These are phyloP conservation scores for Folsomia candida DNA, from an alignment of 2,888 invertebrate species.

Conservation along the genomic window DNA sequence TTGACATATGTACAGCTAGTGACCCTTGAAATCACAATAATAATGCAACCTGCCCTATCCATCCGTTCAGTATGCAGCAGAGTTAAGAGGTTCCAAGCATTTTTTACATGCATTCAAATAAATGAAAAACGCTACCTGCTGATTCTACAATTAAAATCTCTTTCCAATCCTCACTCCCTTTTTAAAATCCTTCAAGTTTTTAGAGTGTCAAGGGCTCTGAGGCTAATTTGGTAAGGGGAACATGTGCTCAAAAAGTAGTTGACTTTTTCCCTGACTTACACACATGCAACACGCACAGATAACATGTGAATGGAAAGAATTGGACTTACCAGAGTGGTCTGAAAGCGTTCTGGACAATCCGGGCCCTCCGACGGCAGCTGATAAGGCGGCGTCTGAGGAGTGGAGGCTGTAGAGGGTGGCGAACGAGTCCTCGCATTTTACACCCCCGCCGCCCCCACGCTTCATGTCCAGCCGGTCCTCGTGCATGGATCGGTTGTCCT, in stretches of 20 bases:
- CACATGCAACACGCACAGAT: no score
- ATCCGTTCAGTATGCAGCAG: no score
- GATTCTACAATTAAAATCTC: neutral
- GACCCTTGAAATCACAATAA: neutral
- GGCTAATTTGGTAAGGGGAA: neutral
- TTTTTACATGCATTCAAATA: neutral
- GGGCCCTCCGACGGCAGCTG: conserved; percentile 52
- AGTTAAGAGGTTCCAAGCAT: no score
- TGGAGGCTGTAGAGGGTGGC: conserved; percentile 75
- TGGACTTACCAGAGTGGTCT: conserved; percentile 50
- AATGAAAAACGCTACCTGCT: neutral
- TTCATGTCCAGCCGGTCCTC: conserved; percentile 49
- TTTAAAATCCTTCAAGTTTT: no score
- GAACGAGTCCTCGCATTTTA: conserved; percentile 72
- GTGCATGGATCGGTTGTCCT: conserved; percentile 44
- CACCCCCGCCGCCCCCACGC: conserved; percentile 50
- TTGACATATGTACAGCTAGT: no score
- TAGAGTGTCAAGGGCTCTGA: neutral
- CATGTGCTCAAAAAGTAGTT: neutral
- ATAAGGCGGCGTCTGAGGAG: conserved; percentile 51
- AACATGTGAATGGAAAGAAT: no score
- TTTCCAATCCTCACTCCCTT: neutral
- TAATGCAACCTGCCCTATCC: neutral
- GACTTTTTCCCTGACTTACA: neutral
- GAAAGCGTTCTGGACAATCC: conserved; percentile 50